Evolutionary conservation across 2,888 invertebrate species (phyloP).

Genomic region (Orthosia gracilis): DNA sequence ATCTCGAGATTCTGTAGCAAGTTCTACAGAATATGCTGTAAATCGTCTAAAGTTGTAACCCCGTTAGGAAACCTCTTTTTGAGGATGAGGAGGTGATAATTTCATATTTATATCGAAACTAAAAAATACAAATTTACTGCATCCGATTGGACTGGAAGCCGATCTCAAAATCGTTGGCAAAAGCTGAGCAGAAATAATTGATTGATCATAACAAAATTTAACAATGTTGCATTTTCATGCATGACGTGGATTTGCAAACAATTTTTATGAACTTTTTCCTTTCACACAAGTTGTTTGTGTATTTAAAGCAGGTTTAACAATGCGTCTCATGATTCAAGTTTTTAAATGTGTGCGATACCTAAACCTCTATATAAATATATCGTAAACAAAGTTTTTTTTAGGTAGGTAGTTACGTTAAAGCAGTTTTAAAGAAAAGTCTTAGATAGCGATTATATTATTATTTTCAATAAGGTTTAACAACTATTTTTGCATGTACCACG

Average conservation of each 20-base stretch:
- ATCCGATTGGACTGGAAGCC: too few species aligned
- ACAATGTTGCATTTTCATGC: background rate
- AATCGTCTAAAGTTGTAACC: background rate
- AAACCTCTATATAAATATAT: background rate
- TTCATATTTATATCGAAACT: too few species aligned
- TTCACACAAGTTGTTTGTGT: background rate
- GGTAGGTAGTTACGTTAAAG: too few species aligned
- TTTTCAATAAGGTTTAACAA: too few species aligned
- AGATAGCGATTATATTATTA: too few species aligned
- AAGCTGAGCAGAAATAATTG: too few species aligned
- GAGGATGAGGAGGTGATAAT: too few species aligned
- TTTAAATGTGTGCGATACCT: background rate
- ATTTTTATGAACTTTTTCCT: background rate
- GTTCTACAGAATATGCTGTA: background rate
- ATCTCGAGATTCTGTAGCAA: background rate
- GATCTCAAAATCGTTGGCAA: too few species aligned
- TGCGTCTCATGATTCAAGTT: constrained; percentile 1
- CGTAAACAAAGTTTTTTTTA: background rate
- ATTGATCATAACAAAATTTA: background rate
- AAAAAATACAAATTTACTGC: too few species aligned
- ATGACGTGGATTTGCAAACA: background rate
- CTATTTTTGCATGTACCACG: too few species aligned
- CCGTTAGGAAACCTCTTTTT: background rate
- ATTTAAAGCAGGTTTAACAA: constrained; percentile 12
- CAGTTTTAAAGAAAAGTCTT: background rate